These are phyloP conservation scores for Myanophis thanlyinensis DNA, from an alignment of 2,113 vertebrate species.

Conservation along the genomic window DNA sequence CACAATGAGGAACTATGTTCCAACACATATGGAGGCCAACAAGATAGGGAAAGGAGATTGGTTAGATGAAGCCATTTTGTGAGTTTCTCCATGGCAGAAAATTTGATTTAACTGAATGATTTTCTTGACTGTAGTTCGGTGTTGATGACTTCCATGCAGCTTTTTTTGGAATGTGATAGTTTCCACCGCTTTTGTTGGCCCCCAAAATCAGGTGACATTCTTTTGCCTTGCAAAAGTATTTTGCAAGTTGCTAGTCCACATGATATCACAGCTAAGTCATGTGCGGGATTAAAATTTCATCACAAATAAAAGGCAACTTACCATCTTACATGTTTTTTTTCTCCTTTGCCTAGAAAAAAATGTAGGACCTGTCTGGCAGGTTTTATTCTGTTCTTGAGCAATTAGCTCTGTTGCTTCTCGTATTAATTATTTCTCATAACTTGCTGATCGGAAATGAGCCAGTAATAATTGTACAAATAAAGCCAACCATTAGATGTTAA, in stretches of 20 bases:
- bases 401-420: not conserved
- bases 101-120: not conserved
- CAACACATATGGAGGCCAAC: not conserved
- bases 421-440: not conserved
- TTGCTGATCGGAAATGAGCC: not conserved
- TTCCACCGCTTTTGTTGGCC: not conserved
- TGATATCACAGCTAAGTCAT: no score
- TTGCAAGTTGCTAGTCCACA: not conserved
- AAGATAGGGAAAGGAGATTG: not conserved
- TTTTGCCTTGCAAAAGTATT: not conserved
- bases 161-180: not conserved
- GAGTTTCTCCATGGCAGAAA: not conserved
- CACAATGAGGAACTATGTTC: not conserved
- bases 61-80: not conserved
- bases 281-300: not conserved
- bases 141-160: not conserved
- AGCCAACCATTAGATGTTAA: not conserved
- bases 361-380: not conserved
- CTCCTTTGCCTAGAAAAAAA: not conserved
- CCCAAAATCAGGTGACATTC: not conserved
- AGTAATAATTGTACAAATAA: no score
- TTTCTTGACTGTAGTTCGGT: not conserved
- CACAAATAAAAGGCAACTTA: not conserved
- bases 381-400: not conserved
- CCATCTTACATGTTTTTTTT: not conserved